phyloP scores from a whole-genome alignment of 2,113 vertebrate genomes.

The Poeciliopsis turrubarensis region DNA sequence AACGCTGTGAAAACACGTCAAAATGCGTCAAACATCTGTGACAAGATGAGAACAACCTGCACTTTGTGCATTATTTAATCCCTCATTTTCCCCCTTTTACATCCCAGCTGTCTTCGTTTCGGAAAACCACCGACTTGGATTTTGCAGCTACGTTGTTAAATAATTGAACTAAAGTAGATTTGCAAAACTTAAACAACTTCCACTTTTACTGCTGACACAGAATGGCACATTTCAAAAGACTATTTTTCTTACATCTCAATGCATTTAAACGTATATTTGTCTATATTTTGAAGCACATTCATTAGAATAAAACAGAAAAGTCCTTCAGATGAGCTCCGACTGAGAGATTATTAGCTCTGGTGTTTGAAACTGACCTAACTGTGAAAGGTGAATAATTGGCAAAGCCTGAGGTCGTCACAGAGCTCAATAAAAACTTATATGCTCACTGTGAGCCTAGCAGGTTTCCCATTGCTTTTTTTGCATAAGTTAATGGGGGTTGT shows the following conservation, averaged over 20 bases:
- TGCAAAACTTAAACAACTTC: constrained; percentile 27
- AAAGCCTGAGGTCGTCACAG: neutral
- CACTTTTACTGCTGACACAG: constrained; percentile 53
- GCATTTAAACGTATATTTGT: neutral
- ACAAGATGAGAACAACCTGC: constrained; percentile 4
- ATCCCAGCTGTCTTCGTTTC: constrained; percentile 18
- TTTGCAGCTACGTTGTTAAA: constrained; percentile 33
- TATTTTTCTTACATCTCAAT: neutral
- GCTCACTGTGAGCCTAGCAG: too few relatives aligned
- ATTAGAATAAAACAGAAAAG: neutral
- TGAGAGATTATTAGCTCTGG: neutral
- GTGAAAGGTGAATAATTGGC: neutral
- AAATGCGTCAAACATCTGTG: constrained; percentile 22
- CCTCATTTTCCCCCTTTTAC: constrained; percentile 8
- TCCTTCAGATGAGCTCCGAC: neutral
- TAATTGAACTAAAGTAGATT: constrained; percentile 39
- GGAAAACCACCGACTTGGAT: constrained; percentile 19
- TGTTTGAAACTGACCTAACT: neutral
- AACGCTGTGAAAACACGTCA: neutral
- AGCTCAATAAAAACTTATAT: neutral
- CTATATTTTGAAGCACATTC: neutral
- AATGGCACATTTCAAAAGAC: constrained; percentile 17
- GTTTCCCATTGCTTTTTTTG: neutral
- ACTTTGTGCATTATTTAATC: neutral
- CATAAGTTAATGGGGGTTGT: too few relatives aligned